Evolutionary conservation across 2,888 invertebrate genomes (phyloP).

Genomic region (Mylabris sibirica): DNA sequence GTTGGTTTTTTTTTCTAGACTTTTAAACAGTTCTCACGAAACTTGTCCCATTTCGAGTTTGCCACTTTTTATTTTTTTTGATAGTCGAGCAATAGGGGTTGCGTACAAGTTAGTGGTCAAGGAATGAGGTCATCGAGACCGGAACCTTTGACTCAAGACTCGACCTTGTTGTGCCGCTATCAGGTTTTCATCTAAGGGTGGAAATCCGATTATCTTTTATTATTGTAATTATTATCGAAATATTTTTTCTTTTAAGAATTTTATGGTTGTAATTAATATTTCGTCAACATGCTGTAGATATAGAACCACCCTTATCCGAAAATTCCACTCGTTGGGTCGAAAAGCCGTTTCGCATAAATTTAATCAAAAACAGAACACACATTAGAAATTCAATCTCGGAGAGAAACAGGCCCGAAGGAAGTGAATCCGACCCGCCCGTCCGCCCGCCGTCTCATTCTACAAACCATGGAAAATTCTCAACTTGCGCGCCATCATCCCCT

Average conservation of each 20-base stretch:
- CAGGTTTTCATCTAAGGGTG: neutral
- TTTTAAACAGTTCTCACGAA: neutral
- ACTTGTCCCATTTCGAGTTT: neutral
- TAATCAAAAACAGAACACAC: slow-evolving; percentile 62
- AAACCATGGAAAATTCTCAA: slow-evolving; percentile 27
- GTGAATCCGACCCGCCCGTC: slow-evolving; percentile 48
- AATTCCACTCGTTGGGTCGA: slow-evolving; percentile 9
- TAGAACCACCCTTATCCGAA: slow-evolving; percentile 1
- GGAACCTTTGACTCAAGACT: slow-evolving; percentile 40
- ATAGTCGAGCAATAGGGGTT: slow-evolving; percentile 29
- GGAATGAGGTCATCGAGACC: slow-evolving; percentile 38
- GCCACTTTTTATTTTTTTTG: neutral
- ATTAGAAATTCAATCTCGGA: slow-evolving; percentile 63
- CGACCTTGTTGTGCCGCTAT: slow-evolving; percentile 9
- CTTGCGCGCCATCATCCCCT: slow-evolving; percentile 28
- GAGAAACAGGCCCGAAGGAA: slow-evolving; percentile 60
- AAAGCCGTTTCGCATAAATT: slow-evolving; percentile 53
- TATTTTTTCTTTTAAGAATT: neutral
- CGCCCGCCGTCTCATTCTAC: slow-evolving; percentile 30
- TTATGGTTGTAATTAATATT: neutral
- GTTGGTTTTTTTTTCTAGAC: neutral
- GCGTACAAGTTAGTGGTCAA: slow-evolving; percentile 42
- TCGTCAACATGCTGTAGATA: neutral
- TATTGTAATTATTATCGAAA: neutral
- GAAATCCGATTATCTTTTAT: neutral